Base-by-base conservation (phyloP, 2,113 vertebrate species). In the Cyphomyrus discorhynchus region DNA sequence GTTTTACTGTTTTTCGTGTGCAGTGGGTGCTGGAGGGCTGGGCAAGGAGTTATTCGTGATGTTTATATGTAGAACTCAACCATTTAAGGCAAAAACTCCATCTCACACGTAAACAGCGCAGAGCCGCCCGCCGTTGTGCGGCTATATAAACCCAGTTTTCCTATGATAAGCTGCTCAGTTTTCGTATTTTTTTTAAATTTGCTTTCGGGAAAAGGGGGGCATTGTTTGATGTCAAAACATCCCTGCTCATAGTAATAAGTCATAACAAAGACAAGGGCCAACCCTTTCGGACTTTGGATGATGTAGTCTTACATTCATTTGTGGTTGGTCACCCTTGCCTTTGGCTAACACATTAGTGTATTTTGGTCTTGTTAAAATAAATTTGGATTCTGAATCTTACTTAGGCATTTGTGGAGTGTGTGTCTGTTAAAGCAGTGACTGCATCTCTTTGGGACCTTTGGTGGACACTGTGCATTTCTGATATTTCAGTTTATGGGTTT, bases 41-140 rank as follows among this genome's bases (percentile, higher is more conserved):
- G 39, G n/a, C 70, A 50, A 19, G 39, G 86, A 62, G n/a, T 82
- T 58, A 70, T 90, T 50, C 89, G 27, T 9, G 74, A 35, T 90
- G 52, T 86, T 90, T 46, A 70, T 56, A 47, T 80, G 39, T 8
- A 52, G 66, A 56, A 35, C 31, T 88, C 31, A 58, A 46, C 90
- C 86, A 90, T 90, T 90, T 88, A 88, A 88, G 90, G 90, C 56
- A 58, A 90, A 45, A 66, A 62, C 8, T 53, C 39, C 85, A 31
- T 90, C 46, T 87, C 50, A 39, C 31, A 9, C 66, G 5, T 86
- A 77, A 52, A 39, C 46, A 56, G 31, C 13, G 2, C 24, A 45
- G n/a, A 9, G 66, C 5, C 11, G 62, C 31, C 3, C 1, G 85
- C 31, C 39, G 7, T n/a, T 77, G 70, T 53, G 46, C 47, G 6